Evolutionary conservation across 1,140 invertebrate species (phyloP).

Genomic region (Leptinotarsa lineolata): DNA sequence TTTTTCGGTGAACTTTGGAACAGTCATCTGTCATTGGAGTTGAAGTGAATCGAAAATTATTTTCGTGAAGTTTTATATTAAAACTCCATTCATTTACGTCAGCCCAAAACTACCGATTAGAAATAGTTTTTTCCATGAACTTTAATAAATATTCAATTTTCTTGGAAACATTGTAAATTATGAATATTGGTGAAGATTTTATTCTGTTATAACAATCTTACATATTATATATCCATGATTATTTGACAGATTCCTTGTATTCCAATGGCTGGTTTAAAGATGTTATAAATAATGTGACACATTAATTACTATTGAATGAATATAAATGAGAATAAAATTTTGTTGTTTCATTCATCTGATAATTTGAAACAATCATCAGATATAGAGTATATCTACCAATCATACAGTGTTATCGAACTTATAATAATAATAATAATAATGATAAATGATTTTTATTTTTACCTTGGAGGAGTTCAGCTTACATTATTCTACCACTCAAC

Average conservation of each 20-base stretch:
- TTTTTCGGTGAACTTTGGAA: slow-evolving; percentile 54
- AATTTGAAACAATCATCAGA: no score
- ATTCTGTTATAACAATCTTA: no score
- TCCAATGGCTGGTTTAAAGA: slow-evolving; percentile 42
- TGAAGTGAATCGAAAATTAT: background rate
- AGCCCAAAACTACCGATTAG: no score
- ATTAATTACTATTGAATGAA: slow-evolving; percentile 46
- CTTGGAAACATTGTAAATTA: background rate
- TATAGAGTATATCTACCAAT: no score
- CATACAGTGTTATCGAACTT: no score
- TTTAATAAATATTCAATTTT: background rate
- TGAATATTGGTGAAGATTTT: no score
- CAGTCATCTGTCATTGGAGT: slow-evolving; percentile 22
- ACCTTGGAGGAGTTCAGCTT: no score
- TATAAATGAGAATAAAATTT: background rate
- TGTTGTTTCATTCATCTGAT: background rate
- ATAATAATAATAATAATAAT: no score
- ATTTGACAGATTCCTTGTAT: background rate
- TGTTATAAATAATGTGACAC: slow-evolving; percentile 52
- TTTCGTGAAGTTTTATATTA: background rate
- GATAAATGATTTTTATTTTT: no score
- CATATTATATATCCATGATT: no score
- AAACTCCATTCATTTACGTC: no score
- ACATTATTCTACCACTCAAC: no score
- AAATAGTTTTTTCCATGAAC: background rate